Evolutionary conservation across 2,113 vertebrate species (phyloP).

Genomic region (Xiphophorus couchianus): DNA sequence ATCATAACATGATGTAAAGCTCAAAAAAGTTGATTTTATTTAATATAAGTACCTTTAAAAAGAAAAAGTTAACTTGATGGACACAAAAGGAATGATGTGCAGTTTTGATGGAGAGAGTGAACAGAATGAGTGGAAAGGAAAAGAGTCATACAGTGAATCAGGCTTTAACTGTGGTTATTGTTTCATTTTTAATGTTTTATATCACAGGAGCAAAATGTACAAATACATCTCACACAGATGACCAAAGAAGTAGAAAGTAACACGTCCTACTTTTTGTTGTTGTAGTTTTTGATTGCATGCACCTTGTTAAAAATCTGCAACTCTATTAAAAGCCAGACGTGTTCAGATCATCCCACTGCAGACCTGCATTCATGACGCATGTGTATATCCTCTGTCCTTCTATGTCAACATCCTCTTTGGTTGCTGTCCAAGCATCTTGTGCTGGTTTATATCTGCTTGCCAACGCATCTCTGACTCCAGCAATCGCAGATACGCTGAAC

Average conservation of each 20-base stretch:
- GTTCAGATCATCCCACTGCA: constrained; percentile 47
- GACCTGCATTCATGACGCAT: constrained; percentile 40
- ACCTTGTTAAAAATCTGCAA: constrained; percentile 6
- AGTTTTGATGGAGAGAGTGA: not conserved
- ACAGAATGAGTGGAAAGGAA: not conserved
- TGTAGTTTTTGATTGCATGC: constrained; percentile 15
- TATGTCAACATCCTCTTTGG: constrained; percentile 74
- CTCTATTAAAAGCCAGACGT: constrained; percentile 3
- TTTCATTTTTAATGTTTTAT: not conserved
- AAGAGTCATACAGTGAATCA: not conserved
- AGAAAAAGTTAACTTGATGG: not conserved
- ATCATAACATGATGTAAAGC: no score
- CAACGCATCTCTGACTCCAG: constrained; percentile 24
- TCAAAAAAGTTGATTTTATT: no score
- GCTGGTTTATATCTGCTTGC: constrained; percentile 36
- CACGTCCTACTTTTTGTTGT: not conserved
- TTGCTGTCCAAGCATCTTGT: constrained; percentile 46
- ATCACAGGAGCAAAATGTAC: not conserved
- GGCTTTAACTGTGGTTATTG: not conserved
- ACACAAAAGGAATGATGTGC: not conserved
- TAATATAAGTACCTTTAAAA: no score
- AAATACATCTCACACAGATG: not conserved
- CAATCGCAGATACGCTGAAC: not conserved
- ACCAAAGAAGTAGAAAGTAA: not conserved
- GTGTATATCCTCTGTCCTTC: constrained; percentile 59